These are phyloP conservation scores for Parnassius glacialis DNA, from an alignment of 2,888 invertebrate species.

Conservation along the genomic window DNA sequence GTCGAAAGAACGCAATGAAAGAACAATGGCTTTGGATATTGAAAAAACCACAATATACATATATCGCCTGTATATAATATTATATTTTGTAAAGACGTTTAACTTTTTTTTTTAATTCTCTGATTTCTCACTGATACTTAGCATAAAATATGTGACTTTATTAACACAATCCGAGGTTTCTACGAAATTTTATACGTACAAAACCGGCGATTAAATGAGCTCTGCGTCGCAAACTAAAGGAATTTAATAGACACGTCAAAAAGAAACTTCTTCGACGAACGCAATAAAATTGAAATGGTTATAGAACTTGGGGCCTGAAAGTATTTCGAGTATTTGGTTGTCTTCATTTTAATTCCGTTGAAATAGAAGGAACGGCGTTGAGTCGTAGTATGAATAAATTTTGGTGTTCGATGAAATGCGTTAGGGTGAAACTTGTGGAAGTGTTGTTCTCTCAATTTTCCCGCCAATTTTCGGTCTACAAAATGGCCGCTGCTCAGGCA, in stretches of 20 bases:
- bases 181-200: constrained; percentile 38
- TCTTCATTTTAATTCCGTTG: constrained; percentile 58
- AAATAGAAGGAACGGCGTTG: constrained; percentile 38
- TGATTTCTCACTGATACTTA: not conserved
- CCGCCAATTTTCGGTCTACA: constrained; percentile 70
- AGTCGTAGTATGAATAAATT: constrained; percentile 59
- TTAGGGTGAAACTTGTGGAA: constrained; percentile 44
- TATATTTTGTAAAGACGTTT: too few species aligned
- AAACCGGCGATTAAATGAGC: constrained; percentile 39
- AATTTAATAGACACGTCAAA: constrained; percentile 65
- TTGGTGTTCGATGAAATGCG: constrained; percentile 47
- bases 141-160: constrained; percentile 3
- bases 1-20: constrained; percentile 1
- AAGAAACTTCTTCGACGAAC: constrained; percentile 43
- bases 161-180: constrained; percentile 38
- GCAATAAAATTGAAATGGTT: constrained; percentile 52
- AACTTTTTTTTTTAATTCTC: not conserved
- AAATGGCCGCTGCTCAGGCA: constrained; percentile 65
- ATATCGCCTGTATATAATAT: not conserved
- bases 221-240: constrained; percentile 45
- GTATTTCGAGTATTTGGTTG: constrained; percentile 42
- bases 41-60: too few species aligned
- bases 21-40: not conserved
- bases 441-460: constrained; percentile 75
- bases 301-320: constrained; percentile 42